Conservation (phyloP, 2,113 vertebrate species). For the Agapornis roseicollis region DNA sequence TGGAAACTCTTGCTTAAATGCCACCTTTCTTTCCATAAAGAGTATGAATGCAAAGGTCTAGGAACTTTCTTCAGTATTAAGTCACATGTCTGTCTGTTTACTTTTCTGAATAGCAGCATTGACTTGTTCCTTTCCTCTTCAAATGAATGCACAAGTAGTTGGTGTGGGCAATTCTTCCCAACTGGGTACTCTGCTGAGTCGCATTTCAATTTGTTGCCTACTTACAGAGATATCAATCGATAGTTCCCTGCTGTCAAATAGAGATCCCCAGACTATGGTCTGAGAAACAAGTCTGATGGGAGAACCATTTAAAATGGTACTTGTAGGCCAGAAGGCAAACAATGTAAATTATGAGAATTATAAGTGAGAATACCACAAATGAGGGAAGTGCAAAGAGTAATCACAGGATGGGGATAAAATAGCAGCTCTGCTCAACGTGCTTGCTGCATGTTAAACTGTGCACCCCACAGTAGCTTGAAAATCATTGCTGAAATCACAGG, state of each 20-base stretch:
- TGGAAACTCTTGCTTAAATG: background rate
- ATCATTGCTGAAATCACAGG: conserved; percentile 28
- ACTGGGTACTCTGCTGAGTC: background rate
- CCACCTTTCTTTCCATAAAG: background rate
- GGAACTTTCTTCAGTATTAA: conserved; percentile 30
- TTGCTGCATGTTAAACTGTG: background rate
- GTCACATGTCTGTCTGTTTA: conserved; percentile 36
- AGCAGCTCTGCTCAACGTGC: background rate
- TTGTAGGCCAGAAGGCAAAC: background rate
- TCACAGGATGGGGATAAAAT: accelerated
- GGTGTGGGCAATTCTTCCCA: background rate
- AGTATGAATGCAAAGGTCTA: background rate
- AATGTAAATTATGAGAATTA: background rate
- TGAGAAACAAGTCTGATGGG: background rate
- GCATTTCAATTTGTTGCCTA: background rate
- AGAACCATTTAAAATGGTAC: background rate
- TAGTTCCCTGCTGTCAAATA: background rate
- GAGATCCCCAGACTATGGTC: background rate
- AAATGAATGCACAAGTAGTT: conserved; percentile 9
- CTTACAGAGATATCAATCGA: background rate
- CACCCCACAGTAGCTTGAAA: background rate
- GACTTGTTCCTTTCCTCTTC: conserved; percentile 17
- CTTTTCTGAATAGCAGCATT: conserved; percentile 49
- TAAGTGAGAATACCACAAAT: background rate
- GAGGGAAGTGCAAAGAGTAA: background rate